Evolutionary conservation across 1,140 invertebrate species (phyloP), one percentile per base, ranked within the genome.

Genomic region (Leptopilina boulardi): DNA sequence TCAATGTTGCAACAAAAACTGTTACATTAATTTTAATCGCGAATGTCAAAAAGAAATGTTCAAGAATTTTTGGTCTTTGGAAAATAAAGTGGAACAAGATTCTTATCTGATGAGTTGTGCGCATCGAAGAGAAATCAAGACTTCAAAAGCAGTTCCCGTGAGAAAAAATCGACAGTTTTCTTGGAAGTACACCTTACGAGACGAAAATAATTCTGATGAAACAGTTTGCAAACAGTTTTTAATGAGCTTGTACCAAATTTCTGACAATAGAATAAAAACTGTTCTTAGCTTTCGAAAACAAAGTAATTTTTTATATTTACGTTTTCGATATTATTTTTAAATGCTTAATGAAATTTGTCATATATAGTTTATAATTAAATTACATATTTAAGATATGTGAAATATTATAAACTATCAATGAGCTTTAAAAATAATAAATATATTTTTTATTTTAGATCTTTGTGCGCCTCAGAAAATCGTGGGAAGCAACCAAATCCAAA

Each of bases 241-340:
- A 8, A 18, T 51, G 18, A 51, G 47, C n/a, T n/a, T 51, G n/a
- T 51, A 2, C 5, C 47, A 51, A 51, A 51, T 51, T 18, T 18
- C 47, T 51, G 47, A 51, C 4, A 51, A 18, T 51, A 51, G 47
- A 51, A 51, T 51, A n/a, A 51, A 51, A 18, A 51, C 47, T n/a
- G 47, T 51, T 4, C n/a, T 18, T 5, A 51, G 18, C 2, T 51
- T 51, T 51, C 8, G 47, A 0, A 15, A 51, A 51, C 3, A 1
- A 51, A n/a, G 47, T 51, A 51, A 51, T 51, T 51, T 51, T 51
- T 51, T 51, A 4, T 51, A 51, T 51, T 51, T 51, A 51, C 15
- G 1, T 18, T 51, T 51, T 51, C 2, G 18, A 51, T 47, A 47
- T 11, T 44, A 11, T 47, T 47, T 13, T 47, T 47, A 47, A 47